Evolutionary conservation across 2,113 vertebrate species (phyloP).

Genomic region (Cyphomyrus plagiostoma): DNA sequence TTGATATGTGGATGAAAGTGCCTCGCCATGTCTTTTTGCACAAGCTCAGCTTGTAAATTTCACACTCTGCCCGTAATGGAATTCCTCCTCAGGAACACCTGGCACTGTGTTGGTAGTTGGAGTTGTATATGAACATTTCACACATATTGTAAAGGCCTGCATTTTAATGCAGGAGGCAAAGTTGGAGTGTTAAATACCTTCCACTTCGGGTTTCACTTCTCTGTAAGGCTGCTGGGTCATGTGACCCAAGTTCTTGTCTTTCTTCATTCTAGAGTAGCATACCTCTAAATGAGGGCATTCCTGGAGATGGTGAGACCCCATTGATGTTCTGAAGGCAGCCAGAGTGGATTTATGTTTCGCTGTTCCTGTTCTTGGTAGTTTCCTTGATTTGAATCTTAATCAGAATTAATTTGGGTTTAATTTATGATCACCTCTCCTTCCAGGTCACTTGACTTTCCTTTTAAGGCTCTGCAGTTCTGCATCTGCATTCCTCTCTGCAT

Average conservation of each 20-base stretch:
- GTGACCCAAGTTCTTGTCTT: not conserved
- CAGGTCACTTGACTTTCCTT: not conserved
- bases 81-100: constrained; percentile 10
- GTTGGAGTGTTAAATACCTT: not conserved
- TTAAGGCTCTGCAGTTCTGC: not conserved
- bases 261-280: not conserved
- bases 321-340: not conserved
- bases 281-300: not conserved
- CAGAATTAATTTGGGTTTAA: not conserved
- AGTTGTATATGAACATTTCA: not conserved
- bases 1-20: constrained; percentile 1
- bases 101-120: not conserved
- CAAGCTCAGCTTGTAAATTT: constrained; percentile 2
- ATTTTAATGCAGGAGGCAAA: not conserved
- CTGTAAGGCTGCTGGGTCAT: not conserved
- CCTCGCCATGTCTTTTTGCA: not conserved
- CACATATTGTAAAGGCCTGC: constrained; percentile 5
- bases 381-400: not conserved
- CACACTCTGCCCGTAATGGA: not conserved
- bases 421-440: not conserved
- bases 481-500: not conserved
- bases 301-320: not conserved
- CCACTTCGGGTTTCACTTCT: not conserved
- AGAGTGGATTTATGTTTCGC: not conserved
- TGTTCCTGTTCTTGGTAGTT: not conserved